Evolutionary conservation across 1,140 invertebrate genomes (phyloP), one percentile per base, ranked within the genome.

Genomic region (Sitobion miscanthi): DNA sequence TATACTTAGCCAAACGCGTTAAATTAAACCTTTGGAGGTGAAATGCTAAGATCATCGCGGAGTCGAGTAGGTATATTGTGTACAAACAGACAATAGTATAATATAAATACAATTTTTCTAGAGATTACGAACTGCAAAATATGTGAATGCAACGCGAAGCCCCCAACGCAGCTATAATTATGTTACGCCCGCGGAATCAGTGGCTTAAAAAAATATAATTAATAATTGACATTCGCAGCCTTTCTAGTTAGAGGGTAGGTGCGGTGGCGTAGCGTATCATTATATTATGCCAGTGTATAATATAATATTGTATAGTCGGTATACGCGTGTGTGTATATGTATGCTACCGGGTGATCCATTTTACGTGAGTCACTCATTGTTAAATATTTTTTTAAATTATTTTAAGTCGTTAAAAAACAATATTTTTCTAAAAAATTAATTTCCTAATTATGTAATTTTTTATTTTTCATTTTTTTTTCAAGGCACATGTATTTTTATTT

Each of bases 171-270:
- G 5, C 4, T 69, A 17, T 69, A 69, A 87, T 87, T 87, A 87
- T 47, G 30, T 87, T 30, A 42, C 42, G 23, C 38, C 20, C 47
- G 49, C n/a, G 35, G 8, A 89, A 54, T 54, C 87, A 89, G 49
- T 54, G 87, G 21, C 87, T 38, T 89, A 89, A 54, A 89, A 54
- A 89, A 89, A 89, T 89, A 89, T 89, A 89, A 89, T 89, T 89
- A 89, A 89, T 89, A 89, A 89, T 89, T 89, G 87, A 89, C 47
- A 54, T 89, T 89, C 62, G 30, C 30, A 54, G 21, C 20, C 49
- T 69, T 69, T 69, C 30, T 69, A 69, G 62, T n/a, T 38, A 38
- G 2, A 35, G 47, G 2, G n/a, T 89, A 38, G 49, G n/a, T 69
- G 14, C 0, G 62, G 30, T n/a, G 30, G 14, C 30, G 14, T 14